phyloP scores from a whole-genome alignment of 2,113 vertebrate species.

The Etheostoma cragini region DNA sequence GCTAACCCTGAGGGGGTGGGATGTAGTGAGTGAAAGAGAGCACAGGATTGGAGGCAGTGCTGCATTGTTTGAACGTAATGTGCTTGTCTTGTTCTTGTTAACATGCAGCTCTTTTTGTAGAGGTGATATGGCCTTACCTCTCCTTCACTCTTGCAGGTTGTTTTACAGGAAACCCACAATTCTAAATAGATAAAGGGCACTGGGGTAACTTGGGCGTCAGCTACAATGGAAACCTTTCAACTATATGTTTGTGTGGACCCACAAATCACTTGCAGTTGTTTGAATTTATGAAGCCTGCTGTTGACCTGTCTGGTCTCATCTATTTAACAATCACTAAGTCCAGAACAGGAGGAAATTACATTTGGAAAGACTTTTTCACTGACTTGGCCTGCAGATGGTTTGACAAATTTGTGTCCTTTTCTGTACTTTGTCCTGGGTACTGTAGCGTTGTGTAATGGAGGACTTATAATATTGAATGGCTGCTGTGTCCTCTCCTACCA shows the following conservation, averaged over 20 bases:
- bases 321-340: conserved; percentile 20
- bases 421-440: conserved; percentile 19
- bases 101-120: conserved; percentile 80
- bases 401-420: conserved; percentile 18
- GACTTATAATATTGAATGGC: conserved; percentile 18
- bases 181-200: conserved; percentile 55
- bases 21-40: conserved; percentile 75
- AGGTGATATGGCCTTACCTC: conserved; percentile 62
- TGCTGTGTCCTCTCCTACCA: conserved; percentile 5
- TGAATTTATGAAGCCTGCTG: conserved; percentile 13
- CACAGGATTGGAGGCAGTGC: conserved; percentile 75
- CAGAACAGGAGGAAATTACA: background rate
- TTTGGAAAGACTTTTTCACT: conserved; percentile 4
- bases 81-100: conserved; percentile 85
- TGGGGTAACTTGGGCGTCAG: conserved; percentile 16
- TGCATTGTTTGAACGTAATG: conserved; percentile 83
- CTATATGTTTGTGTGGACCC: conserved; percentile 8
- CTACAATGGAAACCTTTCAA: conserved; percentile 21
- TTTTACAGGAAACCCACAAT: conserved; percentile 64
- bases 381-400: background rate
- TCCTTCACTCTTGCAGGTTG: conserved; percentile 66
- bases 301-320: conserved; percentile 41
- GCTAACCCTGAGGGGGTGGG: conserved; percentile 79
- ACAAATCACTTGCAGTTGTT: conserved; percentile 45
- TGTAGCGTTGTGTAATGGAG: conserved; percentile 2